Evolutionary conservation across 2,797 vertebrate genomes (phyloP), one percentile per base, ranked within the genome.

Genomic region (Liasis olivaceus): DNA sequence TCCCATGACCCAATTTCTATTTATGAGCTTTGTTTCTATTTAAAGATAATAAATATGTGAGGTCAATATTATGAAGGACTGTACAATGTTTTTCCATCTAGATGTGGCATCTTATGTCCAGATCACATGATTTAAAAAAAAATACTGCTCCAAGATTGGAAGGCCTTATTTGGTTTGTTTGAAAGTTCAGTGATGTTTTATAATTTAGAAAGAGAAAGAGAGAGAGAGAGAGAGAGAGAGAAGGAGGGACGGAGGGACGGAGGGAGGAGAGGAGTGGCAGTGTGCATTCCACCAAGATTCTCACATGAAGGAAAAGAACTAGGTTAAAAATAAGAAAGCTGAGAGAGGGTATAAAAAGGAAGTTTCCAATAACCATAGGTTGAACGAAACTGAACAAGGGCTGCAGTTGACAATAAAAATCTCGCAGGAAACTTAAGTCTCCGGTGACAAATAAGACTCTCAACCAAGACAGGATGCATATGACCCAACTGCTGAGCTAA

Each of bases 401-500:
- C 86, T 93, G 87, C 64, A 93, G 93, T 47, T 94, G 94, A 95
- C 93, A 94, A 93, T 77, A 89, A 91, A 89, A 94, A 85, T 96
- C 95, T 87, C 69, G 95, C 98, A 98, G 97, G 98, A 98, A 98
- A 92, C 95, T 42, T 90, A 91, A 87, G 96, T 96, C 96, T 97
- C 97, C 97, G 97, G 97, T 96, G 97, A 98, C 97, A 96, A 97
- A 97, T 97, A 98, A 97, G 96, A 97, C 96, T 93, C 91, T 90
- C 89, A 72, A 88, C 72, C 92, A 94, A 96, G 96, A 98, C 98
- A 98, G 98, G 98, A 98, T 98, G 97, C 94, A 89, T 87, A 93
- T 81, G 28, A 94, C 93, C 8, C 84, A 95, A 93, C 92, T 90
- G 91, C 96, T 93, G 81, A 95, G 95, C 89, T 94, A 62, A 93